Base-by-base conservation (phyloP, 2,797 vertebrate species). In the Danionella dracula region DNA sequence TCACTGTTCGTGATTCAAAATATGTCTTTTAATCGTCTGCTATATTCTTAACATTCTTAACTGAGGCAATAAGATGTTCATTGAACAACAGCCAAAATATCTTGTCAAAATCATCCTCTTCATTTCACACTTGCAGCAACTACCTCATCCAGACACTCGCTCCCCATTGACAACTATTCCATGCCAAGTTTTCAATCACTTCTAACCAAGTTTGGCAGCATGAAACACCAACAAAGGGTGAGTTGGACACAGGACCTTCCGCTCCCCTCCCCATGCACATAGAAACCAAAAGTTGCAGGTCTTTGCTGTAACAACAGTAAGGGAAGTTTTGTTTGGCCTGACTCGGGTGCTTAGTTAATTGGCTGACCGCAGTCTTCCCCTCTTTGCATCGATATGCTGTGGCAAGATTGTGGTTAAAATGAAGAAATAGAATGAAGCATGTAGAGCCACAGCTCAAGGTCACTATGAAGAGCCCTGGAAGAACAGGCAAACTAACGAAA, bases 271-370 rank as follows among this genome's bases (percentile, higher is more conserved):
- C 58, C 42, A 74, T 46, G 65, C 50, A 74, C 78, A 83, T 82
- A 82, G 87, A 88, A 87, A 83, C 82, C 87, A 85, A 83, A 82
- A 86, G 84, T 84, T 83, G 71, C 74, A 83, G 81, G 79, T 78
- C 74, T 82, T 77, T 80, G 79, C 86, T 85, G 78, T 83, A 84
- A 87, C 87, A 89, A 86, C 86, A 87, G 71, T 71, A 73, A 78
- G 87, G 87, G 88, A 90, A 88, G 87, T 90, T 88, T 87, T 88
- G 78, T 78, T 91, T 91, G 89, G 88, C 88, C 74, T 62, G 34
- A 78, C 64, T 54, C 71, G 13, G 76, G 71, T 63, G 80, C 81
- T 80, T 60, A 81, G 79, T 87, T 89, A 88, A 88, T 89, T 87
- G 81, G 77, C 84, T 67, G 56, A 88, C 86, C 85, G 76, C 86